phyloP scores from a whole-genome alignment of 2,113 vertebrate genomes.

The Calidris pugnax region DNA sequence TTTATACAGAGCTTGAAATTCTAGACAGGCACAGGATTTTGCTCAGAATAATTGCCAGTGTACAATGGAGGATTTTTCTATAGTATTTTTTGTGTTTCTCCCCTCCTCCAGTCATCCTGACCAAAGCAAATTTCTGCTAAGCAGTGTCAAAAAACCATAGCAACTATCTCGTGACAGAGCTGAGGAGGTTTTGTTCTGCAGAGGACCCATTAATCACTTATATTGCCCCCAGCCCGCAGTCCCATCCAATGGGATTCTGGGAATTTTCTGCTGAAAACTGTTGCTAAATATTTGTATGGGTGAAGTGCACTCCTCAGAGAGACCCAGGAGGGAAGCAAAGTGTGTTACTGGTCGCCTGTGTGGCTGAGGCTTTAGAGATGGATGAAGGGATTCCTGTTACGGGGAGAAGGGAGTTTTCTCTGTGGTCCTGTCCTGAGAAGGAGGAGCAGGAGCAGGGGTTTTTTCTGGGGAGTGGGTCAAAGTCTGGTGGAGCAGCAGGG shows the following conservation, averaged over 20 bases:
- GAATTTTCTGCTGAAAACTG: conserved; percentile 4
- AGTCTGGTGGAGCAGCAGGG: not conserved
- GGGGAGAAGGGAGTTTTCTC: not conserved
- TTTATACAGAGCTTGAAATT: conserved; percentile 48
- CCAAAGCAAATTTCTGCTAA: conserved; percentile 57
- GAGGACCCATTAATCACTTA: conserved; percentile 49
- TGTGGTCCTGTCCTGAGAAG: not conserved
- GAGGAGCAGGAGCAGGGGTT: not conserved
- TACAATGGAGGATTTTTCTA: conserved; percentile 9
- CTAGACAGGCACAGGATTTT: conserved; percentile 19
- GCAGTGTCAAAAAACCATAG: conserved; percentile 53
- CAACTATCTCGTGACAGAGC: conserved; percentile 66
- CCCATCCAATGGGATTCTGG: not conserved
- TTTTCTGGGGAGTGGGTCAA: rapidly evolving
- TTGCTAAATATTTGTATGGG: not conserved
- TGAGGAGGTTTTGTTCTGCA: conserved; percentile 49
- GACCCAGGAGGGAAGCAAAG: rapidly evolving
- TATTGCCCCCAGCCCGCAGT: not conserved
- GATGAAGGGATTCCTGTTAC: not conserved
- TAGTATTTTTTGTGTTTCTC: conserved; percentile 33
- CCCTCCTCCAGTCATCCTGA: not conserved
- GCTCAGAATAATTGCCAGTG: conserved; percentile 20
- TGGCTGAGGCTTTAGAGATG: not conserved
- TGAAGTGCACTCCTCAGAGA: not conserved
- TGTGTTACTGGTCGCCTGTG: not conserved